phyloP scores from a whole-genome alignment of 2,888 invertebrate species.

The Rutpela maculata region DNA sequence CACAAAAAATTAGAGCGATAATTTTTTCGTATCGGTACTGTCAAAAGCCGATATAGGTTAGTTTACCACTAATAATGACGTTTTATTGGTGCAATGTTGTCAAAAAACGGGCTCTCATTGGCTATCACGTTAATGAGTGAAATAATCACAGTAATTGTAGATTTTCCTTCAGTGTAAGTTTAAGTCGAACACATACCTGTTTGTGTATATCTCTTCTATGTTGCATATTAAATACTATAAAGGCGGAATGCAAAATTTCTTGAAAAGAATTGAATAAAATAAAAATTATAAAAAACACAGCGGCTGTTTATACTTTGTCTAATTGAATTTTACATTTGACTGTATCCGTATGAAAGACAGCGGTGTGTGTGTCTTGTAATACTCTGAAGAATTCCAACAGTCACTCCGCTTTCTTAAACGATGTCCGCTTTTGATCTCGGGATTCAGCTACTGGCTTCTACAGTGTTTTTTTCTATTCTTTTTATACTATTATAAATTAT shows the following conservation, averaged over 20 bases:
- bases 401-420: conserved; percentile 57
- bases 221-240: background rate
- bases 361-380: conserved; percentile 56
- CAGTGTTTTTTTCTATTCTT: conserved; percentile 49
- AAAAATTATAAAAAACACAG: conserved; percentile 45
- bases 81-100: too few species aligned
- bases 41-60: too few species aligned
- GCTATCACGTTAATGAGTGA: too few species aligned
- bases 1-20: too few species aligned
- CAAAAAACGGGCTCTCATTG: too few species aligned
- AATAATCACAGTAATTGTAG: too few species aligned
- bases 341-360: conserved; percentile 58
- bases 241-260: conserved; percentile 15
- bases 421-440: conserved; percentile 61
- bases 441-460: conserved; percentile 60
- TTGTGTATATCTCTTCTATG: background rate
- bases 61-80: too few species aligned
- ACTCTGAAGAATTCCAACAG: conserved; percentile 58
- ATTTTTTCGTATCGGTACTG: too few species aligned
- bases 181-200: background rate
- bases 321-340: conserved; percentile 57
- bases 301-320: conserved; percentile 58
- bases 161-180: too few species aligned
- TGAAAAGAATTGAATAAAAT: conserved; percentile 25
- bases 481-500: conserved; percentile 57